phyloP scores from a whole-genome alignment of 2,797 vertebrate species.

The Miichthys miiuy region DNA sequence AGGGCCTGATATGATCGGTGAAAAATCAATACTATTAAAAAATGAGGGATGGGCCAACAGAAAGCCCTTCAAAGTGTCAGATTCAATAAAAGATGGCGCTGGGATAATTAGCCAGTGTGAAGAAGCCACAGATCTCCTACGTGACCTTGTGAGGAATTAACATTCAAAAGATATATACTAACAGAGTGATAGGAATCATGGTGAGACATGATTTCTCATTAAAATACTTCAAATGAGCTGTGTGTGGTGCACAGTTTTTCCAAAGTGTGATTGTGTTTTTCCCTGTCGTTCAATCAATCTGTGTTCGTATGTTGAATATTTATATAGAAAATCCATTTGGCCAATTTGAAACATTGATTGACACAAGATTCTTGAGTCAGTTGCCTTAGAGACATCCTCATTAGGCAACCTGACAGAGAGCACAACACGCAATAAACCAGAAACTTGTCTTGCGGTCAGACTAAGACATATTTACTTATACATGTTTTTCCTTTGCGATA shows the following conservation, averaged over 20 bases:
- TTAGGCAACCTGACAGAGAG: background rate
- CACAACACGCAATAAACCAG: background rate
- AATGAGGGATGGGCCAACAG: slow-evolving; percentile 73
- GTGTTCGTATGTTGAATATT: background rate
- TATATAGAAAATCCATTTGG: background rate
- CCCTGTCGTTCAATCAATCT: background rate
- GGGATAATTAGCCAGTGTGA: slow-evolving; percentile 74
- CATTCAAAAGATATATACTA: slow-evolving; percentile 53
- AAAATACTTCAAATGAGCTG: background rate
- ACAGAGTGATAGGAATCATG: slow-evolving; percentile 19
- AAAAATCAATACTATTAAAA: slow-evolving; percentile 81
- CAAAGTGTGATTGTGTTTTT: background rate
- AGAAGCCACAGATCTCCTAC: slow-evolving; percentile 53
- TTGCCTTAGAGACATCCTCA: background rate
- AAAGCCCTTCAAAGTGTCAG: slow-evolving; percentile 82
- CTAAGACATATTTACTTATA: background rate
- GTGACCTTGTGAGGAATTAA: slow-evolving; percentile 67
- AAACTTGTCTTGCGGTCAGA: background rate
- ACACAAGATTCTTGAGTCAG: background rate
- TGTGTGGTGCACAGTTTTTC: background rate
- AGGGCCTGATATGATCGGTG: slow-evolving; percentile 74
- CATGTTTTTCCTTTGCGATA: background rate
- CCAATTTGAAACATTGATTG: background rate
- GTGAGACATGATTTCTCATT: slow-evolving; percentile 22
- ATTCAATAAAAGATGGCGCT: slow-evolving; percentile 76